Conservation (phyloP, 92 coral and sea anemone species). For the Micromussa lordhowensis region DNA sequence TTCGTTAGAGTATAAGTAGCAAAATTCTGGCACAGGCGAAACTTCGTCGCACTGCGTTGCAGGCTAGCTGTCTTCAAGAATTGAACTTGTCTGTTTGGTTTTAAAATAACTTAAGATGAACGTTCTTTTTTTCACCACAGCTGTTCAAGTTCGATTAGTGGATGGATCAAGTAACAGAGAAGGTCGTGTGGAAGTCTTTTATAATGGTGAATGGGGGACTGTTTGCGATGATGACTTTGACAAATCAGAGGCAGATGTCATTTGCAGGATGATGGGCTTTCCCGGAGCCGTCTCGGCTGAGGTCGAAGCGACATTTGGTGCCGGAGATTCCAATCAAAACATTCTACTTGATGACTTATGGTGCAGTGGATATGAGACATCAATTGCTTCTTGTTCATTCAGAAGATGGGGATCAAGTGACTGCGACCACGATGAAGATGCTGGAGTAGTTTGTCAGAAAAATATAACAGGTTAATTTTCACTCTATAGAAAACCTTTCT, state of each 20-base stretch:
- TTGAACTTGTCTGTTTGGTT: background rate
- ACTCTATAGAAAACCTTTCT: background rate
- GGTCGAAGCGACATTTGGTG: constrained; percentile 27
- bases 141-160: constrained; percentile 47
- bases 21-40: background rate
- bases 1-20: background rate
- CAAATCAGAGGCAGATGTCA: constrained; percentile 48
- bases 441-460: constrained; percentile 53
- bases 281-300: constrained; percentile 55
- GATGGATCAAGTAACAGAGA: constrained; percentile 43
- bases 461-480: background rate
- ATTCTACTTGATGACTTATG: constrained; percentile 55
- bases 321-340: constrained; percentile 29
- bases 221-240: constrained; percentile 62
- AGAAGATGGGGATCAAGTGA: constrained; percentile 61
- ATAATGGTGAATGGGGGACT: constrained; percentile 65
- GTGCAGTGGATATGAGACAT: constrained; percentile 56
- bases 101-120: background rate
- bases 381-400: constrained; percentile 40
- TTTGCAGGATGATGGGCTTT: constrained; percentile 64
- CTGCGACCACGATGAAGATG: constrained; percentile 57
- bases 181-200: constrained; percentile 60
- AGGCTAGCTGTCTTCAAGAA: background rate
- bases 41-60: background rate
- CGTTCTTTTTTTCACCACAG: constrained; percentile 9